phyloP scores from a whole-genome alignment of 2,888 invertebrate species.

The Schrankia costaestrigalis region DNA sequence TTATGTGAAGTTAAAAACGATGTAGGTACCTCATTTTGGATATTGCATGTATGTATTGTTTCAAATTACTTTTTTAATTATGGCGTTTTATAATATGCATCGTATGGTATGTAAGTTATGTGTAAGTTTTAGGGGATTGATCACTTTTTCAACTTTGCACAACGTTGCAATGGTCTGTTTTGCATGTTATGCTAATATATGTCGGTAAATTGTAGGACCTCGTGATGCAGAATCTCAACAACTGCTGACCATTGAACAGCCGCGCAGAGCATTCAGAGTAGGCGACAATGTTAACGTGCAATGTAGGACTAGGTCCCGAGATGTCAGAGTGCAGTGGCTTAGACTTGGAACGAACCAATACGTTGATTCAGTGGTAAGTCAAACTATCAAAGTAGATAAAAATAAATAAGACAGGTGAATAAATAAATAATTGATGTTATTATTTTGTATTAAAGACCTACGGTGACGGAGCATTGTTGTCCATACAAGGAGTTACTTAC shows the following conservation, averaged over 20 bases:
- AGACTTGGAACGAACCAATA: slow-evolving; percentile 57
- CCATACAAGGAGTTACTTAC: slow-evolving; percentile 84
- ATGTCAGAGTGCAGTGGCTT: slow-evolving; percentile 47
- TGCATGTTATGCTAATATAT: no score
- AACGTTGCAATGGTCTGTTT: no score
- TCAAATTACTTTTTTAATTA: not conserved
- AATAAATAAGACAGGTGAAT: no score
- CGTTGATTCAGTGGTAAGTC: slow-evolving; percentile 53
- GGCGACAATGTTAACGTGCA: slow-evolving; percentile 62
- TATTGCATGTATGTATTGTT: slow-evolving; percentile 16
- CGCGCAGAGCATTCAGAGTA: slow-evolving; percentile 49
- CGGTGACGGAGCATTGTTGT: slow-evolving; percentile 82
- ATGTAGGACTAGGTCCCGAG: slow-evolving; percentile 43
- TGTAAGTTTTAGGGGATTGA: no score
- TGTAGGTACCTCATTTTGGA: no score
- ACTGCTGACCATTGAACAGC: slow-evolving; percentile 63
- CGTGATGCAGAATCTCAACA: slow-evolving; percentile 24
- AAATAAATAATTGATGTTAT: no score
- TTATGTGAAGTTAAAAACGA: slow-evolving; percentile 14
- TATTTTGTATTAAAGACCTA: slow-evolving; percentile 39
- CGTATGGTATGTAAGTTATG: no score
- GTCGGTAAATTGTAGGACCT: slow-evolving; percentile 44
- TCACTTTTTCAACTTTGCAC: no score
- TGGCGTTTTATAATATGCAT: not conserved
- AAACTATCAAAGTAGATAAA: no score